phyloP scores from a whole-genome alignment of 2,888 invertebrate species.

The Himalopsyche kuldschensis region DNA sequence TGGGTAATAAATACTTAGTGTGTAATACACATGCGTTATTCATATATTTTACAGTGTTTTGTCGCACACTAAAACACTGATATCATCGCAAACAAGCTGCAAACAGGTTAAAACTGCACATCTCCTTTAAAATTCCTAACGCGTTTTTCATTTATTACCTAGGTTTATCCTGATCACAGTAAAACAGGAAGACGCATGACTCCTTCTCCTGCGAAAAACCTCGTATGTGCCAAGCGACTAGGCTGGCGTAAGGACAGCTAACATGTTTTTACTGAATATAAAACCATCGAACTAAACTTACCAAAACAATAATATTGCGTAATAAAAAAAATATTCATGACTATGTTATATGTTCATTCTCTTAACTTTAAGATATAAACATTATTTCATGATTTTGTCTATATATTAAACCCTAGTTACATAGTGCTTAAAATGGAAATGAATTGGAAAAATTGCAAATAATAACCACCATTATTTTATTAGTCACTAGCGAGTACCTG shows the following conservation, averaged over 20 bases:
- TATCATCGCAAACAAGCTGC: not conserved
- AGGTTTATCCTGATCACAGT: not conserved
- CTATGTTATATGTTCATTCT: not conserved
- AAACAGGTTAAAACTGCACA: not conserved
- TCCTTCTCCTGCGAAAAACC: not conserved
- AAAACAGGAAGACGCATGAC: not conserved
- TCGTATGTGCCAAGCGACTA: not conserved
- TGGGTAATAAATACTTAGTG: too few relatives aligned
- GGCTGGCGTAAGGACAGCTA: not conserved
- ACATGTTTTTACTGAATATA: not conserved
- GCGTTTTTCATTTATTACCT: not conserved
- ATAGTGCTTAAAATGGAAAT: too few relatives aligned
- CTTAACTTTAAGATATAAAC: too few relatives aligned
- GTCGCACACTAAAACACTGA: too few relatives aligned
- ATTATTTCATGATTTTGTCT: too few relatives aligned
- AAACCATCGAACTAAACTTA: not conserved
- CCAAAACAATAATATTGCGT: not conserved
- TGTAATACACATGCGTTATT: too few relatives aligned
- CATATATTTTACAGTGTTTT: too few relatives aligned
- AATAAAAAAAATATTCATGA: not conserved
- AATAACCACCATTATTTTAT: too few relatives aligned
- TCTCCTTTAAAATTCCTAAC: not conserved
- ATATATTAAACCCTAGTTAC: too few relatives aligned
- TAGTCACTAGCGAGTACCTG: too few relatives aligned
- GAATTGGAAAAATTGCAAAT: too few relatives aligned